Evolutionary conservation across 2,113 vertebrate species (phyloP).

Genomic region (Callipepla squamata): DNA sequence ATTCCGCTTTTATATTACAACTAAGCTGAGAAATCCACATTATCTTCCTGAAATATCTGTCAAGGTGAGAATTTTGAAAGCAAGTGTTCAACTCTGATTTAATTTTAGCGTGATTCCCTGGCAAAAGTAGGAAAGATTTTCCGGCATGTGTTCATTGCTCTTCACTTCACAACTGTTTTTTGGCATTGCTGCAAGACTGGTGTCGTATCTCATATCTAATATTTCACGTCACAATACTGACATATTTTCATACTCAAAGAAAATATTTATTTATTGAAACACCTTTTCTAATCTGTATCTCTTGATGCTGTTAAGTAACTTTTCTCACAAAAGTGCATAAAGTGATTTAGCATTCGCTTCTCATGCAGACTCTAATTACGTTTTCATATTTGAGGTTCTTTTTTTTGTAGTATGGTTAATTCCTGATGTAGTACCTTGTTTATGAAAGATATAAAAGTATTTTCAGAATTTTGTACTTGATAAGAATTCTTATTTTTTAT

Average conservation of each 20-base stretch:
- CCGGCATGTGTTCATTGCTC: neutral
- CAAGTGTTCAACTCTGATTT: neutral
- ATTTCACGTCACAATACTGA: neutral
- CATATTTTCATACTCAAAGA: neutral
- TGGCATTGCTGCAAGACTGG: neutral
- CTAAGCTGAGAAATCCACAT: constrained; percentile 90
- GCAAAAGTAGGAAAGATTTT: neutral
- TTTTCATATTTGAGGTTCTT: neutral
- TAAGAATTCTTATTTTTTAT: neutral
- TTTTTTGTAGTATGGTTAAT: neutral
- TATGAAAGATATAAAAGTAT: neutral
- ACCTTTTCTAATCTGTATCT: neutral
- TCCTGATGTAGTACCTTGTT: neutral
- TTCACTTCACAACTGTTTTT: neutral
- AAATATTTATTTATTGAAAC: neutral
- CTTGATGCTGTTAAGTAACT: neutral
- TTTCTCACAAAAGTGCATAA: neutral
- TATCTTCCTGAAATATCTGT: constrained; percentile 89
- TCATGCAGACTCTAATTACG: neutral
- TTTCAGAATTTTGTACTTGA: neutral
- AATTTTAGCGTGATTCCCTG: neutral
- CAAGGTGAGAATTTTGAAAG: constrained; percentile 76
- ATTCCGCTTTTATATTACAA: constrained; percentile 91
- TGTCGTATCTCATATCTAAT: neutral
- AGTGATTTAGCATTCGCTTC: neutral